Base-by-base conservation (phyloP, 2,888 invertebrate species). In the Amblyjoppa fuscipennis region DNA sequence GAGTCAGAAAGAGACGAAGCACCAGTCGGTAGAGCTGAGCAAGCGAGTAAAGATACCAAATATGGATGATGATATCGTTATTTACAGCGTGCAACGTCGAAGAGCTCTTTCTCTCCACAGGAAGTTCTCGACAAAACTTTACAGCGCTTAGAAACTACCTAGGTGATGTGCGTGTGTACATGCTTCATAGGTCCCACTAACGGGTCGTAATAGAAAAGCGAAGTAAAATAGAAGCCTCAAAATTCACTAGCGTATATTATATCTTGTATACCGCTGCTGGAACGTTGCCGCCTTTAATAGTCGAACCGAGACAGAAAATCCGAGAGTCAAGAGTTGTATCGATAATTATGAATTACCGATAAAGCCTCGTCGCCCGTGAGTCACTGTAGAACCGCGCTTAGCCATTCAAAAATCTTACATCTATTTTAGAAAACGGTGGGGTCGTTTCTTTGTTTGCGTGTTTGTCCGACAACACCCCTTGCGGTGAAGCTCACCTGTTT, bases 41-140 rank as follows among this genome's bases (percentile, higher is more conserved):
- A n/a, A 73, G 80, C 38, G 64, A 80, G 71, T 64, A 64, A 20
- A 4, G 71, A 77, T 73, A 78, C 84, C 84, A 74, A 84, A 81
- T 84, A 77, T 73, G 84, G 84, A 69, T 68, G 69, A 68, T 84
- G 78, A 85, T 85, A 85, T 85, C 77, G 84, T 41, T 81, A 84
- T 84, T 84, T 81, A 81, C 84, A 74, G 51, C 73, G 66, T 78
- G 78, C 51, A 68, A 81, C 13, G 70, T 34, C 41, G 64, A 71
- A 78, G 51, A 73, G 70, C 61, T 68, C 51, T 77, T 38, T 13
- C 73, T 74, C 61, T 77, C 45, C 56, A 16, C 77, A 77, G 61
- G 81, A 78, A 71, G 64, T 38, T 81, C 73, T 74, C 74, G 70
- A 78, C 77, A 13, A 74, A 77, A 84, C 76, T 77, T 66, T 51